These are phyloP conservation scores for Drosophila baimaii DNA, from an alignment of 1,140 invertebrate genomes.

Conservation along the genomic window DNA sequence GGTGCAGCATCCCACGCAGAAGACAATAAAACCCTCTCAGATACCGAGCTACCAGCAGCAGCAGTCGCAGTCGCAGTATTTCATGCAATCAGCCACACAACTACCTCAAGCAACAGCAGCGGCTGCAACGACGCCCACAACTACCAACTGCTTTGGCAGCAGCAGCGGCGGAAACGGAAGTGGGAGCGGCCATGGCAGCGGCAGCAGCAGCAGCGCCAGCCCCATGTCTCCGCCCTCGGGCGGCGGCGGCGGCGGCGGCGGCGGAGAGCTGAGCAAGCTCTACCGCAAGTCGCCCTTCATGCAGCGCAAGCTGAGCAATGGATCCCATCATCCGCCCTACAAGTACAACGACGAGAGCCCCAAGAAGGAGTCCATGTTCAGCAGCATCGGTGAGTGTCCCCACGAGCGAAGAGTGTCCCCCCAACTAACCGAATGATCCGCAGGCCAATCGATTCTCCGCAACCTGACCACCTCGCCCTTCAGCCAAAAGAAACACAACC, in stretches of 20 bases:
- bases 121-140: constrained; percentile 36
- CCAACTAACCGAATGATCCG: too few relatives aligned
- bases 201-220: constrained; percentile 30
- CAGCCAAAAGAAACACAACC: constrained; percentile 78
- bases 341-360: constrained; percentile 76
- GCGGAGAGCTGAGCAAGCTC: constrained; percentile 63
- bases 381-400: constrained; percentile 72
- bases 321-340: constrained; percentile 48
- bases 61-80: constrained; percentile 64
- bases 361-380: constrained; percentile 81
- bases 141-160: constrained; percentile 57
- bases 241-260: constrained; percentile 7
- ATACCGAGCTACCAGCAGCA: constrained; percentile 79
- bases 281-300: constrained; percentile 82
- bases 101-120: constrained; percentile 75
- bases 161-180: constrained; percentile 37
- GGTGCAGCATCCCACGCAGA: constrained; percentile 48
- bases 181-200: constrained; percentile 18
- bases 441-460: constrained; percentile 79
- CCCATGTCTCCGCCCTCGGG: constrained; percentile 41
- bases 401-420: too few relatives aligned
- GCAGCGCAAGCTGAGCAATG: constrained; percentile 79
- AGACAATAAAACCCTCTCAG: constrained; percentile 77
- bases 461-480: constrained; percentile 82
- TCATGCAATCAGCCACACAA: constrained; percentile 79